These are phyloP conservation scores for Erannis defoliaria DNA, from an alignment of 2,888 invertebrate species.

Conservation along the genomic window DNA sequence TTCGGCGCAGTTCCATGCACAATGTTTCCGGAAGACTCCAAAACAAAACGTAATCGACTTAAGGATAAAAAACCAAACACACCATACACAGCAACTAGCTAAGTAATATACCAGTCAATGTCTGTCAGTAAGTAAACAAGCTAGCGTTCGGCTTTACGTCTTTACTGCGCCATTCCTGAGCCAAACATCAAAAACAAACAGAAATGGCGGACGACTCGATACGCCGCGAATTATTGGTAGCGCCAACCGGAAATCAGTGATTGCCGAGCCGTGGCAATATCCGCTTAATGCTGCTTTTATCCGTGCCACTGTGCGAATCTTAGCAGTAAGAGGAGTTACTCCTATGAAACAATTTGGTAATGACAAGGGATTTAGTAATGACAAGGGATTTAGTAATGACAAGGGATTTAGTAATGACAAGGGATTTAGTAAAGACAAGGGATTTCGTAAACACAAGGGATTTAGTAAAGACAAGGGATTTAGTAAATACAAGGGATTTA, in stretches of 20 bases:
- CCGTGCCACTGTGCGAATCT: constrained; percentile 46
- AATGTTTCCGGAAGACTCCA: too few relatives aligned
- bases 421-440: too few relatives aligned
- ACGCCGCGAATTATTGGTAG: constrained; percentile 65
- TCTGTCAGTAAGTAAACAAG: constrained; percentile 13
- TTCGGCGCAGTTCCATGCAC: too few relatives aligned
- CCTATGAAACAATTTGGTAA: too few relatives aligned
- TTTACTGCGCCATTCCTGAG: constrained; percentile 28
- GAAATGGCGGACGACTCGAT: constrained; percentile 59
- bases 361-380: too few relatives aligned
- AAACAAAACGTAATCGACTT: too few relatives aligned
- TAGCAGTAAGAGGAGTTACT: constrained; percentile 15
- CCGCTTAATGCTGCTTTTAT: constrained; percentile 65
- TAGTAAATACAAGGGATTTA: too few relatives aligned
- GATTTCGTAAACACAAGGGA: too few relatives aligned
- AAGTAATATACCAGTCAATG: not conserved
- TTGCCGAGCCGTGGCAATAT: constrained; percentile 73
- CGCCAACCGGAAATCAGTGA: constrained; percentile 75
- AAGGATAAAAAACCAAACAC: too few relatives aligned
- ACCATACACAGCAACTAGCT: not conserved
- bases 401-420: too few relatives aligned
- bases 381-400: too few relatives aligned
- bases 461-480: too few relatives aligned
- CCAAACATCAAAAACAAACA: constrained; percentile 42
- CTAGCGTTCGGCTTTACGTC: constrained; percentile 16